phyloP scores from a whole-genome alignment of 2,113 vertebrate species.

The Fregata magnificens region DNA sequence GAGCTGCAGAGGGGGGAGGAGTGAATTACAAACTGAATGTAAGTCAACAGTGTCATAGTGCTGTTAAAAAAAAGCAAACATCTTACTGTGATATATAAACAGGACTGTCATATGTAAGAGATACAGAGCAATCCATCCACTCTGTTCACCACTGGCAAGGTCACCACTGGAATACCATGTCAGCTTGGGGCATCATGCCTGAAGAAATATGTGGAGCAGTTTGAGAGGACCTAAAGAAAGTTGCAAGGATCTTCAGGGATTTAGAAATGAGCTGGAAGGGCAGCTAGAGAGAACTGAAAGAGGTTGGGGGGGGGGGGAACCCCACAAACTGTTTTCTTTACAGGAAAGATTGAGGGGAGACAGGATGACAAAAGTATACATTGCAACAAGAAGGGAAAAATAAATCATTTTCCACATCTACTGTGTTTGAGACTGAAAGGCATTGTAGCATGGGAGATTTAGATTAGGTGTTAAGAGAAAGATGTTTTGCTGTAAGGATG shows the following conservation, averaged over 20 bases:
- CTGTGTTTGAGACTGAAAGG: not conserved
- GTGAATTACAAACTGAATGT: not conserved
- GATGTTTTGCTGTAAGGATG: not conserved
- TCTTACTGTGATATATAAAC: not conserved
- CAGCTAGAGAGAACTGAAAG: not conserved
- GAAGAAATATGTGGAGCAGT: not conserved
- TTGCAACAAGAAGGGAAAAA: not conserved
- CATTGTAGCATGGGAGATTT: not conserved
- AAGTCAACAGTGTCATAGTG: not conserved
- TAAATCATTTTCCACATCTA: not conserved
- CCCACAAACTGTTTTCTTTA: not conserved
- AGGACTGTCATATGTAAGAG: not conserved
- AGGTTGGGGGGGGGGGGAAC: rapidly evolving
- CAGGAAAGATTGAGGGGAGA: not conserved
- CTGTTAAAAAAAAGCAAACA: not conserved
- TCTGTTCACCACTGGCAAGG: not conserved
- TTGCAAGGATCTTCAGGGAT: not conserved
- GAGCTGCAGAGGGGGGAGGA: not conserved
- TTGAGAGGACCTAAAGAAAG: not conserved
- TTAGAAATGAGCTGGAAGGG: not conserved
- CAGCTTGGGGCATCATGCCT: not conserved
- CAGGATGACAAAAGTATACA: not conserved
- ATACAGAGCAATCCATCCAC: not conserved
- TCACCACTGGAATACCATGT: not conserved
- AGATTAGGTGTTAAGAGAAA: not conserved